phyloP scores from a whole-genome alignment of 2,113 vertebrate species.

The Caloenas nicobarica region DNA sequence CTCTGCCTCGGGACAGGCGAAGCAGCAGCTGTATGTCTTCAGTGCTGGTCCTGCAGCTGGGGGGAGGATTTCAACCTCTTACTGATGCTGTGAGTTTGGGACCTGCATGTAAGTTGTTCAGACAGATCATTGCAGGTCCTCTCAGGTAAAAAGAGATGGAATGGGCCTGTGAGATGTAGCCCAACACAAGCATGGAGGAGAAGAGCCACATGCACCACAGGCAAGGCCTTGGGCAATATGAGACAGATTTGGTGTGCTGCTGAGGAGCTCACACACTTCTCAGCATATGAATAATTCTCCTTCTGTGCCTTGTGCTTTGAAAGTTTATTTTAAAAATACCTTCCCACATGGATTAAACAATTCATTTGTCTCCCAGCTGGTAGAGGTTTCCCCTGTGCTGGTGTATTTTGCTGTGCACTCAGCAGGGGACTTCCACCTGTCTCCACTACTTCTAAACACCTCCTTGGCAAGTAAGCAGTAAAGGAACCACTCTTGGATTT shows the following conservation, averaged over 20 bases:
- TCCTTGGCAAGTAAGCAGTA: background rate
- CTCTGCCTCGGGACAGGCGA: background rate
- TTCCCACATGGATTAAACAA: background rate
- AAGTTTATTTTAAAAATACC: background rate
- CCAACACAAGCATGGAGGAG: background rate
- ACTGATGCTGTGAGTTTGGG: fast-evolving
- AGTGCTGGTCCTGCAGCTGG: background rate
- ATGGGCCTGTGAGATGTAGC: too few species aligned
- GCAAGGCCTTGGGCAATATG: background rate
- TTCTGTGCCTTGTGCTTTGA: background rate
- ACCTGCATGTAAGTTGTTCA: fast-evolving
- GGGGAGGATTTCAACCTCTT: background rate
- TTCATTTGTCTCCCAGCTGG: background rate
- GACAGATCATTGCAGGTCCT: background rate
- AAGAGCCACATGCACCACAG: fast-evolving
- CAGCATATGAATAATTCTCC: fast-evolving
- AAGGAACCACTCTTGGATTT: background rate
- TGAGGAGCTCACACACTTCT: background rate
- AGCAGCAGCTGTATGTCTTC: fast-evolving
- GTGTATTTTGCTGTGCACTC: background rate
- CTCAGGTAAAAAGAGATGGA: background rate
- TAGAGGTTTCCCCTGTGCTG: background rate
- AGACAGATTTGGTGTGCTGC: background rate
- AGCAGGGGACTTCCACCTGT: background rate
- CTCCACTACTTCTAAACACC: background rate